These are phyloP conservation scores for Drosophila pseudoobscura DNA, from an alignment of 1,140 invertebrate species.

Conservation along the genomic window DNA sequence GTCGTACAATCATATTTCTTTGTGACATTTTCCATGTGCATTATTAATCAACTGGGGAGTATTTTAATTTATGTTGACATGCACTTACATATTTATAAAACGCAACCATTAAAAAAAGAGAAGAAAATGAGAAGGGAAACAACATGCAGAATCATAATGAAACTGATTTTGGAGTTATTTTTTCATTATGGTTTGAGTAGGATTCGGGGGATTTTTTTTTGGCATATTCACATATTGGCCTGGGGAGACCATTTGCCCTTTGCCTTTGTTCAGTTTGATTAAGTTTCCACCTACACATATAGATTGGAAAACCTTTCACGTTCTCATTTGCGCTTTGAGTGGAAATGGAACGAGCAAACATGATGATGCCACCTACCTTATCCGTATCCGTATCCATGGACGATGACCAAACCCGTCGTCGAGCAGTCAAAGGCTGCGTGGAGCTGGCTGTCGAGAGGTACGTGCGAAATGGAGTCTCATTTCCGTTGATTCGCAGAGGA, in stretches of 20 bases:
- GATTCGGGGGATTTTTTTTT: no score
- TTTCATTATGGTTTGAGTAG: neutral
- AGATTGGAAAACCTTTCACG: conserved; percentile 17
- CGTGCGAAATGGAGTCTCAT: conserved; percentile 50
- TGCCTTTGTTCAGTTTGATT: no score
- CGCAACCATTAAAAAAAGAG: conserved; percentile 33
- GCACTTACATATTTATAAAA: conserved; percentile 66
- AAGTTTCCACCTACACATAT: no score
- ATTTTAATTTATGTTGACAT: conserved; percentile 81
- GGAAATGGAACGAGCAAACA: conserved; percentile 1
- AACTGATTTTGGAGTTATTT: conserved; percentile 20
- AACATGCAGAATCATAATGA: conserved; percentile 35
- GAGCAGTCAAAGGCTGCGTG: conserved; percentile 4
- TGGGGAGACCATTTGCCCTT: no score
- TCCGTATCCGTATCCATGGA: no score
- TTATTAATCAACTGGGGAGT: conserved; percentile 77
- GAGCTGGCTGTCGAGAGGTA: conserved; percentile 20
- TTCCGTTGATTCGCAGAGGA: conserved; percentile 20
- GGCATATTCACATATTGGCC: no score
- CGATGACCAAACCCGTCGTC: no score
- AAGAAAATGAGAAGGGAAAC: conserved; percentile 33
- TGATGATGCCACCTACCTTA: neutral
- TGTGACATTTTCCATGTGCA: conserved; percentile 71
- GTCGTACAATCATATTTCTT: conserved; percentile 62
- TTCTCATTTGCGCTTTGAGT: conserved; percentile 11